Conservation (phyloP, 1,140 invertebrate species). For the Leptinotarsa defecta region DNA sequence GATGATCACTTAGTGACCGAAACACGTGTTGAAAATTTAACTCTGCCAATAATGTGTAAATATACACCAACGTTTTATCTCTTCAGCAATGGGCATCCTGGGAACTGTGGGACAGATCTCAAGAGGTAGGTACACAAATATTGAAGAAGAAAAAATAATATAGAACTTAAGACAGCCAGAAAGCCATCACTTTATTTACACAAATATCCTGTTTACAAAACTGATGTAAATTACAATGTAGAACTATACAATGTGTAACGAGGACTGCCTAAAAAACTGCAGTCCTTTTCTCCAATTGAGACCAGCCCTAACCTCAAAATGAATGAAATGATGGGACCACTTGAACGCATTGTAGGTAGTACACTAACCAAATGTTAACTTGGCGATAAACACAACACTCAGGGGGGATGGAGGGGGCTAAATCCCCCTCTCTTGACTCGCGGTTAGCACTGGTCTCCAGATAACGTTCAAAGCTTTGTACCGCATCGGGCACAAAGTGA, state of each 20-base stretch:
- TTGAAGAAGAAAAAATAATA: neutral
- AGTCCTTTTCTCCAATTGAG: slow-evolving; percentile 39
- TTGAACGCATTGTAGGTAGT: neutral
- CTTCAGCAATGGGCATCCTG: too few species aligned
- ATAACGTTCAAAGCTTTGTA: slow-evolving; percentile 11
- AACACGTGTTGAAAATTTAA: too few species aligned
- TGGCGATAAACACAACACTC: slow-evolving; percentile 46
- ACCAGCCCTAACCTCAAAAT: slow-evolving; percentile 45
- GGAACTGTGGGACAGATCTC: too few species aligned
- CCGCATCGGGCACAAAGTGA: slow-evolving; percentile 15
- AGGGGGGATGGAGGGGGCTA: slow-evolving; percentile 48
- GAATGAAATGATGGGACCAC: slow-evolving; percentile 29
- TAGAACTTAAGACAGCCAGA: slow-evolving; percentile 42
- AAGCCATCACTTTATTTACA: slow-evolving; percentile 51
- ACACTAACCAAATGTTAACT: neutral
- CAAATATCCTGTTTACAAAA: slow-evolving; percentile 55
- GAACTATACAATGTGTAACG: slow-evolving; percentile 43
- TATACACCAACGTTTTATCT: too few species aligned
- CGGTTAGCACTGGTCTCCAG: slow-evolving; percentile 27
- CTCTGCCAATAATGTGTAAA: too few species aligned
- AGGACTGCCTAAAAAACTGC: slow-evolving; percentile 40
- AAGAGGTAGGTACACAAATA: too few species aligned
- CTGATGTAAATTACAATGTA: slow-evolving; percentile 50
- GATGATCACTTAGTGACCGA: too few species aligned
- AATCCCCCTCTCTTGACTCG: slow-evolving; percentile 42